Base-by-base conservation (phyloP, 2,113 vertebrate genomes). In the Sterna hirundo region DNA sequence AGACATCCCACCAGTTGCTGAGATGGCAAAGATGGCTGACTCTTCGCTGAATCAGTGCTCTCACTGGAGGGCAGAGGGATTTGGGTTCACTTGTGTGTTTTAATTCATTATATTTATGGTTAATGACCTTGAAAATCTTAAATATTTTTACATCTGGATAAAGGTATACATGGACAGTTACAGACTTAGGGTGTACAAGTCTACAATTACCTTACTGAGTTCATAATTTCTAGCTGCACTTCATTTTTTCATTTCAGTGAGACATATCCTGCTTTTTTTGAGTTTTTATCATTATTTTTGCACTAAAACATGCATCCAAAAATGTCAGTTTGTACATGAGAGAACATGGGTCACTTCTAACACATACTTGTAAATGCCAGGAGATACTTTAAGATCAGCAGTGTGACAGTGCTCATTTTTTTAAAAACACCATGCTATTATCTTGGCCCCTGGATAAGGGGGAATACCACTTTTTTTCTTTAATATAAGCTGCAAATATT, bases 11-110 rank as follows among this genome's bases (percentile, higher is more conserved):
- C 44, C 23, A 52, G 65, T 21, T 83, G 70, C 34, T 29, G 85
- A 94, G 57, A 76, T 9, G 13, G 54, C 70, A 94, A 94, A 95
- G 52, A 84, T 89, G 70, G 80, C 19, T 94, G 75, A 90, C 57
- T 89, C 69, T 83, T 64, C 3, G 0, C 72, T 86, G 69, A 96
- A 79, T 58, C 83, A 80, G 46, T 38, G 71, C 18, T 65, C 69
- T 65, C 1, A 6, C 71, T 93, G 65, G 55, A 87, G 21, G 22
- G 17, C 30, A 91, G 36, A 38, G 36, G 91, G 46, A 92, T 23
- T 15, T 16, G 54, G 4, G 19, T 66, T 64, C 47, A 57, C 69
- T 47, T 46, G 2, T 55, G 54, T 57, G 34, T 44, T 94, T 91
- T 61, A 79, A 76, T 83, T 89, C 25, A 79, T 27, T 0, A 83